These are phyloP conservation scores for Bradypus variegatus DNA, from an alignment of 2,797 vertebrate genomes.

Conservation along the genomic window DNA sequence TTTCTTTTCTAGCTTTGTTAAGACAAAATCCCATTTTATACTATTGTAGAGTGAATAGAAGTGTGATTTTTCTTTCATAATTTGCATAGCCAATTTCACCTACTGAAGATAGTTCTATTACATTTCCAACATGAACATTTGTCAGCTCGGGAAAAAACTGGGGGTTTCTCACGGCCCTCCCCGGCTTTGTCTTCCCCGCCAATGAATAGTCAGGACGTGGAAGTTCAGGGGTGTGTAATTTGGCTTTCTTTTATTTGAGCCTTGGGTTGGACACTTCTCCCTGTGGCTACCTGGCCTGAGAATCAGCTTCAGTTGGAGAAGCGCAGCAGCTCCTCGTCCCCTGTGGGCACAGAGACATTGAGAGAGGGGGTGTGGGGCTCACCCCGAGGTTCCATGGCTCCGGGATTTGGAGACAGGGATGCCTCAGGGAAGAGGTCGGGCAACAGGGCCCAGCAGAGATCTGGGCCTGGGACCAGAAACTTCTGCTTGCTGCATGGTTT, in stretches of 20 bases:
- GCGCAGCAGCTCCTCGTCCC: slow-evolving; percentile 42
- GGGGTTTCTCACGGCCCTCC: neutral
- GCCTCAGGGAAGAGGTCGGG: neutral
- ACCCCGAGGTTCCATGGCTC: fast-evolving
- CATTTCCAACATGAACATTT: neutral
- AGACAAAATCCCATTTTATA: neutral
- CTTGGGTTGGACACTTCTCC: neutral
- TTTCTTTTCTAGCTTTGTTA: neutral
- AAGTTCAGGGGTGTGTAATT: neutral
- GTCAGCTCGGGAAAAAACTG: neutral
- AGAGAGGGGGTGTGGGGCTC: neutral
- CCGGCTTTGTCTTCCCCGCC: too few species aligned
- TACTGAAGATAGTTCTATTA: neutral
- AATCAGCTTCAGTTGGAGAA: slow-evolving; percentile 8
- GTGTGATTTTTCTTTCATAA: neutral
- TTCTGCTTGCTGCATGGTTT: neutral
- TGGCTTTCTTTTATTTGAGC: slow-evolving; percentile 53
- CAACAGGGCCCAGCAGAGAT: neutral
- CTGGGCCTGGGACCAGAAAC: neutral
- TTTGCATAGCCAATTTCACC: neutral
- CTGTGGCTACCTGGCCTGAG: neutral
- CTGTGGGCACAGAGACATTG: slow-evolving; percentile 47
- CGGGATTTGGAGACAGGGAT: neutral
- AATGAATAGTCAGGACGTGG: neutral
- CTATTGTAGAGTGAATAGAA: too few species aligned